phyloP scores from a whole-genome alignment of 2,113 vertebrate species.

The Chloropsis cyanopogon region DNA sequence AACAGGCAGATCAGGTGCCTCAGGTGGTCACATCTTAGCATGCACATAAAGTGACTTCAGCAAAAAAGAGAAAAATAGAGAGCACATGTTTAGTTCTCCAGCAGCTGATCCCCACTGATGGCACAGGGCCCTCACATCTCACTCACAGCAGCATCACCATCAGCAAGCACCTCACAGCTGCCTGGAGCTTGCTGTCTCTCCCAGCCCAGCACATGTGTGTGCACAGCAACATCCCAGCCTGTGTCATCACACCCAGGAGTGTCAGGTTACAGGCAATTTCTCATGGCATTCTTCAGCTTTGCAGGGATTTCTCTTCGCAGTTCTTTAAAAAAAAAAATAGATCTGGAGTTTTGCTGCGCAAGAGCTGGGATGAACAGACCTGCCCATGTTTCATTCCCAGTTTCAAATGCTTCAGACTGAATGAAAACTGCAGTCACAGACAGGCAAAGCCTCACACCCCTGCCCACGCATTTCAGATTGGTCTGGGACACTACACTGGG shows the following conservation, averaged over 20 bases:
- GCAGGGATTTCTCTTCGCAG: background rate
- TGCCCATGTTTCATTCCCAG: background rate
- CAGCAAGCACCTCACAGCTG: background rate
- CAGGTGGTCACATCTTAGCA: background rate
- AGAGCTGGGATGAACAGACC: background rate
- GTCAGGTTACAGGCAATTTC: background rate
- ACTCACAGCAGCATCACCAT: background rate
- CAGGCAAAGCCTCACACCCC: background rate
- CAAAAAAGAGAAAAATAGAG: background rate
- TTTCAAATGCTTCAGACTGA: background rate
- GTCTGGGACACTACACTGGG: background rate
- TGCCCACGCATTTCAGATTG: background rate
- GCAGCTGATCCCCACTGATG: background rate
- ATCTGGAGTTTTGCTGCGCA: background rate
- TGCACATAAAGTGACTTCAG: background rate
- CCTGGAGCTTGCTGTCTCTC: background rate
- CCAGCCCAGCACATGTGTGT: rapidly evolving
- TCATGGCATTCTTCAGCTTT: background rate
- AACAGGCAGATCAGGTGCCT: background rate
- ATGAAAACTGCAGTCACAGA: background rate
- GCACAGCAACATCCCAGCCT: background rate
- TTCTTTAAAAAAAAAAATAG: background rate
- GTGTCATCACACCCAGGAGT: background rate
- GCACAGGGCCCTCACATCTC: background rate
- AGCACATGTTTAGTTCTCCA: background rate